A percentile compares a stretch with the other conserved stretches of the same genome.
Conservation (phyloP, 2,113 vertebrate species). For the Muntiacus reevesi region DNA sequence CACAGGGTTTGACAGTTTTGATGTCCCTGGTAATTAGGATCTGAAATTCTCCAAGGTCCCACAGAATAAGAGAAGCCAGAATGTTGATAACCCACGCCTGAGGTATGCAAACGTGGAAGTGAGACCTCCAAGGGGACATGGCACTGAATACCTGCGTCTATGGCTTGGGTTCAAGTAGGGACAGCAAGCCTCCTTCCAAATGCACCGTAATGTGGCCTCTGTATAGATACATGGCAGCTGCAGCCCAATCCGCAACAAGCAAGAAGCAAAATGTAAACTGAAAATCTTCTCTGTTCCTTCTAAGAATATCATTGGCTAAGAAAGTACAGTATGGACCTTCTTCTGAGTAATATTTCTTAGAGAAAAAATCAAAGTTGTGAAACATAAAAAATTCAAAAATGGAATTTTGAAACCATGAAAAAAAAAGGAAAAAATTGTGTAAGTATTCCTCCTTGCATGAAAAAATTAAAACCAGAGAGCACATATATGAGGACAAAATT, state of each 20-base stretch:
- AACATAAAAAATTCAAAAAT: background rate
- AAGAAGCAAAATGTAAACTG: background rate
- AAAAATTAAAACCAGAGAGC: background rate
- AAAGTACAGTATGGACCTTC: background rate
- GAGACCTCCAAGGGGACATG: background rate
- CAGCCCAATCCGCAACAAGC: background rate
- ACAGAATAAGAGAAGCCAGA: background rate
- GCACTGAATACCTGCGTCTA: accelerated
- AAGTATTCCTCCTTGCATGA: background rate
- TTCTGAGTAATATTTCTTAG: background rate
- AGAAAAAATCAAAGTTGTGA: background rate
- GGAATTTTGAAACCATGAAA: background rate
- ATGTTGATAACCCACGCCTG: background rate
- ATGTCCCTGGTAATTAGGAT: background rate
- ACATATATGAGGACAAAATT: background rate
- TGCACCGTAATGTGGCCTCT: no score
- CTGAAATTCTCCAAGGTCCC: background rate
- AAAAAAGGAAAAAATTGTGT: background rate
- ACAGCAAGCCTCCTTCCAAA: background rate
- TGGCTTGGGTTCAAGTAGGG: background rate
- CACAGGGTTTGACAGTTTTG: background rate
- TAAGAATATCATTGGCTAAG: background rate
- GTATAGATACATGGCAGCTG: background rate
- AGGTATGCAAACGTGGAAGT: background rate
- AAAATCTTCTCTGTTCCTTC: background rate